Evolutionary conservation across 2,113 vertebrate species (phyloP).

Genomic region (Corythoichthys intestinalis): DNA sequence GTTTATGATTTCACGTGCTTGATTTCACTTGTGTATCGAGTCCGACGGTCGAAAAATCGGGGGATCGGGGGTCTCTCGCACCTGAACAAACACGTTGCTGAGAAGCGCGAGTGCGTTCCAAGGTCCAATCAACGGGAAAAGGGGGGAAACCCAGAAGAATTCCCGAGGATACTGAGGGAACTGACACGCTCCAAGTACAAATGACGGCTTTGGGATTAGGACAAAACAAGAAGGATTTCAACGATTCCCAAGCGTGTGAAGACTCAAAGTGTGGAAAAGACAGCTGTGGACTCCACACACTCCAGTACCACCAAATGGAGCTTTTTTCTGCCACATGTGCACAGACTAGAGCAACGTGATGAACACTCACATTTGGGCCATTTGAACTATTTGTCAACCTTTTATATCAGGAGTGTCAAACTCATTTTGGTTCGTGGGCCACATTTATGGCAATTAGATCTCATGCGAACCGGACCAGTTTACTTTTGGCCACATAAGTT

Average conservation of each 20-base stretch:
- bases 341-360: neutral
- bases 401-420: no score
- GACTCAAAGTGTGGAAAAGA: neutral
- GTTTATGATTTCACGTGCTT: slow-evolving; percentile 49
- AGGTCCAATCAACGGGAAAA: slow-evolving; percentile 24
- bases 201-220: slow-evolving; percentile 21
- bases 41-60: slow-evolving; percentile 74
- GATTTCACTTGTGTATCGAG: slow-evolving; percentile 78
- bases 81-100: slow-evolving; percentile 86
- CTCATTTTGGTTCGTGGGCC: no score
- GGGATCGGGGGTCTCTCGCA: slow-evolving; percentile 68
- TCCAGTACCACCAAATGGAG: neutral
- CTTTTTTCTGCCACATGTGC: neutral
- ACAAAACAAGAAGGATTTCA: slow-evolving; percentile 22
- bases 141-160: slow-evolving; percentile 11
- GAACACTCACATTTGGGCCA: neutral
- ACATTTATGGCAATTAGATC: no score
- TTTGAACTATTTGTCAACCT: neutral
- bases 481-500: no score
- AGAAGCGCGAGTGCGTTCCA: slow-evolving; percentile 36
- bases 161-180: slow-evolving; percentile 20
- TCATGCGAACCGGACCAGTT: no score
- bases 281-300: neutral
- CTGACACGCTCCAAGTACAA: slow-evolving; percentile 23
- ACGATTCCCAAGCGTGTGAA: neutral